Percentiles rank a stretch among this genome's conserved stretches.
phyloP scores from a whole-genome alignment of 2,888 invertebrate species.

The Dryococelus australis region DNA sequence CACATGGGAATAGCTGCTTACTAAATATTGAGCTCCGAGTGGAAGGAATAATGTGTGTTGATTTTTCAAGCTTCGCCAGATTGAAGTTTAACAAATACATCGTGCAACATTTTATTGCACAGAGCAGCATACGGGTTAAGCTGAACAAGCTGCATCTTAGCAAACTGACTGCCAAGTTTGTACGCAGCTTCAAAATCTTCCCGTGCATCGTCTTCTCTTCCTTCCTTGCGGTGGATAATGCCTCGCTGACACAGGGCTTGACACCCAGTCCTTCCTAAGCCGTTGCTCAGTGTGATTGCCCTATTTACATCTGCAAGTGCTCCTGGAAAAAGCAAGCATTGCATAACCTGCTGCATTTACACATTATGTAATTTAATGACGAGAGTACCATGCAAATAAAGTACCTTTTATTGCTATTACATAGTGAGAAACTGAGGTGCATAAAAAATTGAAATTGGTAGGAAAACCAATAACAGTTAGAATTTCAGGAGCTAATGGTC shows the following conservation, averaged over 20 bases:
- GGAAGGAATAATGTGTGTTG: too few species aligned
- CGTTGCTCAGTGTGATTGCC: slow-evolving; percentile 72
- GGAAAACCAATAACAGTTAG: too few species aligned
- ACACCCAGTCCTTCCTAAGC: slow-evolving; percentile 70
- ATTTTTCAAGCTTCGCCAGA: background rate
- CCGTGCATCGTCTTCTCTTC: slow-evolving; percentile 73
- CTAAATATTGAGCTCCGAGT: too few species aligned
- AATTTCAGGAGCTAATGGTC: too few species aligned
- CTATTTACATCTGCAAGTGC: slow-evolving; percentile 78
- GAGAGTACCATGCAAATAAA: too few species aligned
- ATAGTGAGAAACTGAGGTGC: too few species aligned
- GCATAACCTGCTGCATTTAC: too few species aligned
- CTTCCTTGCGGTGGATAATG: slow-evolving; percentile 73
- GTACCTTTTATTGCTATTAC: too few species aligned
- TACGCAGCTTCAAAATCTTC: slow-evolving; percentile 81
- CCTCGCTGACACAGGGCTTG: slow-evolving; percentile 88
- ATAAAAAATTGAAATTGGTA: too few species aligned
- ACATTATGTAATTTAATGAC: too few species aligned
- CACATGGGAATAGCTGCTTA: too few species aligned
- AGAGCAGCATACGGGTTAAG: slow-evolving; percentile 95
- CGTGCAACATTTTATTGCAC: slow-evolving; percentile 91
- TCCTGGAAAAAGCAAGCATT: slow-evolving; percentile 59
- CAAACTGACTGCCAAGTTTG: slow-evolving; percentile 84
- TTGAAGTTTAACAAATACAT: slow-evolving; percentile 69
- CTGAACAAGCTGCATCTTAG: slow-evolving; percentile 82